Conservation (phyloP, 2,113 vertebrate species). For the Anas platyrhynchos region DNA sequence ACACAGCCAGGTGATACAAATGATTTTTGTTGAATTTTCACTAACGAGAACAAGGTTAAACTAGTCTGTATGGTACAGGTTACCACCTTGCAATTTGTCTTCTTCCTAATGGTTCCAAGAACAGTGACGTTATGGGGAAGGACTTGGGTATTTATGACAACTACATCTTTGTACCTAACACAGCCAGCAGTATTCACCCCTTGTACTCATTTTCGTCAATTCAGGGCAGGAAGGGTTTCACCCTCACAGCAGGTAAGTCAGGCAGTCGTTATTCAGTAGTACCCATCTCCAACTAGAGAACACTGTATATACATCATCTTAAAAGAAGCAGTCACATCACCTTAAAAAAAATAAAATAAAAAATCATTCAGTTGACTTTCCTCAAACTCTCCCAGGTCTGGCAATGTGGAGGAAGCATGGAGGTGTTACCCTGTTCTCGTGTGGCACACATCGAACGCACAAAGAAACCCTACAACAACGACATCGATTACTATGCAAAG, state of each 20-base stretch:
- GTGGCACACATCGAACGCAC: slow-evolving; percentile 98
- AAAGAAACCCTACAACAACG: slow-evolving; percentile 98
- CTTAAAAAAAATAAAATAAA: neutral
- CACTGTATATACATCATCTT: rapidly evolving
- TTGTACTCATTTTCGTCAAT: rapidly evolving
- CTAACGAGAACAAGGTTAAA: neutral
- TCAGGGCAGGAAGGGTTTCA: neutral
- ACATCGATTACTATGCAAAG: slow-evolving; percentile 98
- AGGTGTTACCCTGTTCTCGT: slow-evolving; percentile 94
- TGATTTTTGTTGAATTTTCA: neutral
- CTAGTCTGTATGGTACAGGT: neutral
- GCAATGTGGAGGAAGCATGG: slow-evolving; percentile 99
- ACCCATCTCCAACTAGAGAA: rapidly evolving
- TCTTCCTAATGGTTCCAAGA: neutral
- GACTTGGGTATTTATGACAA: neutral
- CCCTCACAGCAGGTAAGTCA: rapidly evolving
- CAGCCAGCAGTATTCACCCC: neutral
- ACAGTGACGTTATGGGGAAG: neutral
- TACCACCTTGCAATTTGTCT: neutral
- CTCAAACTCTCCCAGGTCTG: slow-evolving; percentile 83
- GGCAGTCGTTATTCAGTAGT: rapidly evolving
- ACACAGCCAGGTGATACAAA: neutral
- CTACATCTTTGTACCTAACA: rapidly evolving
- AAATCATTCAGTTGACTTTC: rapidly evolving
- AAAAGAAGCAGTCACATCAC: rapidly evolving